Base-by-base conservation (phyloP, 2,888 invertebrate genomes). In the Hydrotaea diabolus region DNA sequence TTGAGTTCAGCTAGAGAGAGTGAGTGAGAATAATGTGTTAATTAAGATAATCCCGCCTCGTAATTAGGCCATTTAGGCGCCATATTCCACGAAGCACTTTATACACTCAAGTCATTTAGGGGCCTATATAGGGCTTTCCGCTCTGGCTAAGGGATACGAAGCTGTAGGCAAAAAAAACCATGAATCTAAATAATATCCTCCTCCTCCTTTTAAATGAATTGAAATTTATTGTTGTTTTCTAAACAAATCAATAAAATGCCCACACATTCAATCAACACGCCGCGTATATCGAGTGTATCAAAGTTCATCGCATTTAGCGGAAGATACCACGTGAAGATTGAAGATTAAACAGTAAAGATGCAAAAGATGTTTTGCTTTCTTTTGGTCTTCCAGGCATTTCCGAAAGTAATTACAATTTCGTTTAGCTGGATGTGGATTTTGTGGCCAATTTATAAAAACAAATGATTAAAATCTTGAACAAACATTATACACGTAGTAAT, bases 31-130 rank as follows among this genome's bases (percentile, higher is more conserved):
- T 31, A 89, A 90, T 39, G 39, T 88, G 88, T 87, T 90, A 89
- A 90, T 90, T 89, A 89, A 89, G 87, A 87, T 88, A 89, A 87
- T 87, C 87, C 88, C 87, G 88, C 87, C 85, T 84, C 80, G 86
- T 86, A 89, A 90, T 88, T 88, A 89, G 90, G 90, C 89, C 90
- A 90, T 89, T 86, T 87, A 88, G 90, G 90, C 90, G 90, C 90
- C 90, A 89, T 80, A 80, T 77, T 59, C 72, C 66, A 76, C 53
- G 46, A 69, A 36, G 53, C 62, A 57, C 55, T 77, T 23, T 26
- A 62, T 55, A 39, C 9, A 8, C 39, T 59, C 23, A 59, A 73
- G 4, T 13, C 26, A 15, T 23, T 0, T 9, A 23, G 46, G 23
- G 43, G 46, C 17, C 21, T 46, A n/a, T 46, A 13, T 43, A 23